Evolutionary conservation across 1,140 invertebrate genomes (phyloP).

Genomic region (Sitodiplosis mosellana): DNA sequence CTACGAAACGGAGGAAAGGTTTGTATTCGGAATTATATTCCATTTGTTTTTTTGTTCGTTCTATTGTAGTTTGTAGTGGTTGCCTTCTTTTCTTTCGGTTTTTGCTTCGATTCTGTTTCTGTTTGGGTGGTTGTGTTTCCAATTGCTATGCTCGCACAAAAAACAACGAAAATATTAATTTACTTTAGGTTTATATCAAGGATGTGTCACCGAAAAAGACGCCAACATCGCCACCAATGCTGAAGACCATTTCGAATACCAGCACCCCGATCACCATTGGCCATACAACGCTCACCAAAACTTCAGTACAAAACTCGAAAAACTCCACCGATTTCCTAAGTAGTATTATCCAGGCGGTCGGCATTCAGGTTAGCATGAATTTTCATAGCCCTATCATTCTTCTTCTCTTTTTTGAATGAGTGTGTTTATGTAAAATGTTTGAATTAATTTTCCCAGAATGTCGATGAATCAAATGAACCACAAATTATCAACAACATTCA

Average conservation of each 20-base stretch:
- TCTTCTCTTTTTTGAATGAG: background rate
- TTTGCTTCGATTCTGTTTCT: too few species aligned
- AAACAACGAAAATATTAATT: too few species aligned
- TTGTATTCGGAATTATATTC: constrained; percentile 20
- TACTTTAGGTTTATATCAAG: constrained; percentile 29
- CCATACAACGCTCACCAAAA: background rate
- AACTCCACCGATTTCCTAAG: constrained; percentile 14
- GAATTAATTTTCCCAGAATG: background rate
- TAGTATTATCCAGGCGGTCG: constrained; percentile 21
- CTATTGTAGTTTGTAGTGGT: constrained; percentile 1
- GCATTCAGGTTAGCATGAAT: constrained; percentile 16
- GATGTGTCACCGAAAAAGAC: constrained; percentile 26
- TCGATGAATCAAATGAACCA: background rate
- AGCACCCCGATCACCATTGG: constrained; percentile 6
- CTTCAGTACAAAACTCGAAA: background rate
- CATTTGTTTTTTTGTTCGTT: constrained; percentile 12
- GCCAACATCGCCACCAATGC: constrained; percentile 4
- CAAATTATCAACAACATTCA: background rate
- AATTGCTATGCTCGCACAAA: too few species aligned
- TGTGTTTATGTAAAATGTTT: background rate
- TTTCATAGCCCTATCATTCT: too few species aligned
- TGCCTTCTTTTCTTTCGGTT: too few species aligned
- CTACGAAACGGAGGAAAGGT: constrained; percentile 39
- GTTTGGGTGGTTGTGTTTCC: too few species aligned
- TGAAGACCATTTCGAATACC: constrained; percentile 1